Evolutionary conservation across 2,888 invertebrate species (phyloP), one percentile per base, ranked within the genome.

Genomic region (Leucophora obtusa): DNA sequence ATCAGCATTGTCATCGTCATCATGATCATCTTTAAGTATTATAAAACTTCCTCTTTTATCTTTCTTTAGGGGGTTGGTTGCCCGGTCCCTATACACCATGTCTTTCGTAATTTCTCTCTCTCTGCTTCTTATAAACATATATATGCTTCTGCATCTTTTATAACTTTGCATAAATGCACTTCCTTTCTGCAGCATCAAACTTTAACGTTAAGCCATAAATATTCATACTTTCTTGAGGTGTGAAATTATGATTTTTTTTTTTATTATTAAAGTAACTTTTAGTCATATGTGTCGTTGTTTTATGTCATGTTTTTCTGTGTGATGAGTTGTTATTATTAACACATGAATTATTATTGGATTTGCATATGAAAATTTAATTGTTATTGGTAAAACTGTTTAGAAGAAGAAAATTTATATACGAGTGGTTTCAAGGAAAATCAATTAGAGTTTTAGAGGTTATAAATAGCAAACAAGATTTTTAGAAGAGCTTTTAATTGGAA

Each of bases 151-250:
- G 9, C 38, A 4, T 74, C 24, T 56, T 35, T 51, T 51, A 63
- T 15, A 7, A 56, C 69, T 73, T 70, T 35, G 38, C 74, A 51
- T 56, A 76, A 68, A 51, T 76, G 72, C 62, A 75, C 62, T 75
- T 80, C 62, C 75, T 75, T 72, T 76, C 8, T 38, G 47, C 18
- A 62, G 68, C 38, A n/a, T 17, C 50, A 18, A 24, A 56, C 47
- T 33, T 53, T 62, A 47, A 47, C 14, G 43, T 14, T n/a, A 10
- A 43, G 18, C 69, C 28, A 68, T 77, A 73, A 81, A 81, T 81
- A 81, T 77, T 81, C 77, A 81, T 74, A 76, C 33, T 70, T 77
- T 70, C 69, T 71, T 76, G 53, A 81, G 81, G 81, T 81, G 81
- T 77, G 65, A 81, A 81, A 70, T 74, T 77, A 77, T 70, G 76